These are phyloP conservation scores for Nowickia ferox DNA, from an alignment of 2,888 invertebrate species.

Conservation along the genomic window DNA sequence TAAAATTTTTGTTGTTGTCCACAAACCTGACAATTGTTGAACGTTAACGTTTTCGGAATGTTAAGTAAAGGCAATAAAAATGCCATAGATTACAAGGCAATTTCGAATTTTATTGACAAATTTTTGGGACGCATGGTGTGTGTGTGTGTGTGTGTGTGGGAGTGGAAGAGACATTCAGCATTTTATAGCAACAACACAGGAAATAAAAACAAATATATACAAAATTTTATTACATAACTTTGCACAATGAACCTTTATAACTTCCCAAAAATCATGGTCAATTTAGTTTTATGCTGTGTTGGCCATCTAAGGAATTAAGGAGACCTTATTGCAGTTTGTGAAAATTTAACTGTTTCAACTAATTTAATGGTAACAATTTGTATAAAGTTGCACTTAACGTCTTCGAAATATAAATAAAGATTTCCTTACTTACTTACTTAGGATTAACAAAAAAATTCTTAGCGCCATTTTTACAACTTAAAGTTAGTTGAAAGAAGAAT, in stretches of 20 bases:
- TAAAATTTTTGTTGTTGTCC: neutral
- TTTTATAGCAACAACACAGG: neutral
- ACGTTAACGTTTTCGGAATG: neutral
- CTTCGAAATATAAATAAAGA: neutral
- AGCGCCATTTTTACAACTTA: too few species aligned
- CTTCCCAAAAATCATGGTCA: neutral
- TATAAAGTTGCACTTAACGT: neutral
- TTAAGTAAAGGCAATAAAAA: constrained; percentile 16
- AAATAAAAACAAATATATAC: constrained; percentile 2
- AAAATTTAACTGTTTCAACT: neutral
- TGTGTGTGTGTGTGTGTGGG: too few species aligned
- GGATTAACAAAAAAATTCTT: too few species aligned
- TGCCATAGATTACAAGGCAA: constrained; percentile 19
- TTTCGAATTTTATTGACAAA: constrained; percentile 25
- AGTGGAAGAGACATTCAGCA: neutral
- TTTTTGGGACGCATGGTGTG: neutral
- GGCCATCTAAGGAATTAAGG: neutral
- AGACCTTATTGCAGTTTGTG: neutral
- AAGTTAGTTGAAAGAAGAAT: too few species aligned
- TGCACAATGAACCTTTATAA: neutral
- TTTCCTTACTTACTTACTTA: too few species aligned
- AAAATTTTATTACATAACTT: constrained; percentile 13
- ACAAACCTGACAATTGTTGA: constrained; percentile 31
- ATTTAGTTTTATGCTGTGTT: neutral
- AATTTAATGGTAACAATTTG: neutral